phyloP scores from a whole-genome alignment of 2,113 vertebrate genomes.

The rabbit (Oryctolagus cuniculus) region mOryCun1.1 NC_091453.1:8671001-8671500 shows the following conservation, averaged over 20 bases:
- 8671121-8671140: neutral
- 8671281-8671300: neutral
- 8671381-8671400: too few species aligned
- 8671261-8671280: neutral
- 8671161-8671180: neutral
- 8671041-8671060: constrained; percentile 33
- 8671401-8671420: too few species aligned
- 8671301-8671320: neutral
- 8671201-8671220: neutral
- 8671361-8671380: too few species aligned
- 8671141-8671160: neutral
- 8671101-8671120: neutral
- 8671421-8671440: too few species aligned
- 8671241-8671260: neutral
- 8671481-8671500: too few species aligned
- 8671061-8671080: neutral
- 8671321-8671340: too few species aligned
- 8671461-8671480: too few species aligned
- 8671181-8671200: neutral
- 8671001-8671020: neutral
- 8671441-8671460: too few species aligned
- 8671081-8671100: neutral
- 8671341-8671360: too few species aligned
- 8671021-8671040: neutral
- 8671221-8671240: neutral